Evolutionary conservation across 2,113 vertebrate species (phyloP), one percentile per base, ranked within the genome.

Genomic region (Microtus richardsoni): DNA sequence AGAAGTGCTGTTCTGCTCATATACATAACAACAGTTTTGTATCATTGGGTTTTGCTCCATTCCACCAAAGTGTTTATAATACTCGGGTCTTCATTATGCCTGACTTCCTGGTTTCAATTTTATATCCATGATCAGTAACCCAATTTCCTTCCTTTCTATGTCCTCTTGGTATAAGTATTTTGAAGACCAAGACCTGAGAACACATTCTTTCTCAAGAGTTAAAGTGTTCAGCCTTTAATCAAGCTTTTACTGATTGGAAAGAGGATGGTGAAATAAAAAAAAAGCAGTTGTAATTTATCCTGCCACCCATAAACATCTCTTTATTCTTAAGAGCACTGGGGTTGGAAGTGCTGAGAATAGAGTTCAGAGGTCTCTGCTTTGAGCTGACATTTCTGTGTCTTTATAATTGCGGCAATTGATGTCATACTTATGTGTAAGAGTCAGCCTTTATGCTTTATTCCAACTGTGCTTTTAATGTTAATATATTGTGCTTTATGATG

Each of bases 401-500:
- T 96, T 92, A 66, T 85, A 88, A n/a, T n/a, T 44, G 82, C 19
- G 22, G 60, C 7, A 88, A 80, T 94, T 84, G 36, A 28, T 94
- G 39, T 85, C 22, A 30, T 8, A 93, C 91, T 91, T 96, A 75
- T 52, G 73, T 95, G n/a, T 41, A 93, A 80, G 41, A 82, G 10
- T 5, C n/a, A 85, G 2, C 64, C 52, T 77, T 94, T 70, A 39
- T 91, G 54, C 3, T 93, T 71, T 96, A 80, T 87, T 96, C 93
- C 36, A 84, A 16, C 36, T 92, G 60, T 79, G 74, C 78, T 82
- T 71, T 97, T 75, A 89, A 97, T 97, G 66, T 39, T 82, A 92
- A 21, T 79, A 30, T 66, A 74, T 90, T 68, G 13, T 95, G 64
- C 96, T 97, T 97, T 95, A n/a, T 17, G 6, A 94, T 47, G 96